Evolutionary conservation across 2,888 invertebrate species (phyloP), one percentile per base, ranked within the genome.

Genomic region (Frankliniella fusca): DNA sequence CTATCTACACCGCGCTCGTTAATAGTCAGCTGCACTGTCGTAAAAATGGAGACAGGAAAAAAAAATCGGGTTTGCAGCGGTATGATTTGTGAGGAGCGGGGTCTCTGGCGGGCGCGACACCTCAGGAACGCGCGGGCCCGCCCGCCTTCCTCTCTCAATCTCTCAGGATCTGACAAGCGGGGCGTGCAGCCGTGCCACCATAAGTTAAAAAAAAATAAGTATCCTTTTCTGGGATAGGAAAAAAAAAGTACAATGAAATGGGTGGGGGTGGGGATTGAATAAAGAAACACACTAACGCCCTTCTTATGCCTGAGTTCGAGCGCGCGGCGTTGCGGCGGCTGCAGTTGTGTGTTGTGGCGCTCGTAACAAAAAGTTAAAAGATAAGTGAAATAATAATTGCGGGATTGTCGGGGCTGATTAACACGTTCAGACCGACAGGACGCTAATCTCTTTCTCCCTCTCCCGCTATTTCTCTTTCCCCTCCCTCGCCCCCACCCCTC

Each of bases 341-440:
- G 38, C 38, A 38, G 38, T n/a, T n/a, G n/a, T 38, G 38, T 38
- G 38, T 38, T 38, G 38, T 38, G 38, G 38, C 38, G 38, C 38
- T 2, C 38, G 38, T 5, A 38, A 27, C 8, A 76, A 23, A 8
- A 23, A 76, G 70, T 27, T 5, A 23, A 76, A 76, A 76, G 70
- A 70, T 27, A 76, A 76, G 27, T 76, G 70, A 76, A 76, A 76
- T 76, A 76, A 76, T 76, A 76, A 76, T 76, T 76, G 70, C 23
- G 23, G 70, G 70, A 76, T 76, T 76, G 2, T 76, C 27, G 70
- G 11, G 70, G 70, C 70, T 76, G 70, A 76, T 76, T 76, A 76
- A 76, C 70, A 76, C 70, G 70, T 76, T 23, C 27, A 76, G 70
- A 76, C 27, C 70, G 27, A 27, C 70, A 27, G 70, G 10, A 27